Evolutionary conservation across 1,140 invertebrate species (phyloP), one percentile per base, ranked within the genome.

Genomic region (Metopolophium dirhodum): DNA sequence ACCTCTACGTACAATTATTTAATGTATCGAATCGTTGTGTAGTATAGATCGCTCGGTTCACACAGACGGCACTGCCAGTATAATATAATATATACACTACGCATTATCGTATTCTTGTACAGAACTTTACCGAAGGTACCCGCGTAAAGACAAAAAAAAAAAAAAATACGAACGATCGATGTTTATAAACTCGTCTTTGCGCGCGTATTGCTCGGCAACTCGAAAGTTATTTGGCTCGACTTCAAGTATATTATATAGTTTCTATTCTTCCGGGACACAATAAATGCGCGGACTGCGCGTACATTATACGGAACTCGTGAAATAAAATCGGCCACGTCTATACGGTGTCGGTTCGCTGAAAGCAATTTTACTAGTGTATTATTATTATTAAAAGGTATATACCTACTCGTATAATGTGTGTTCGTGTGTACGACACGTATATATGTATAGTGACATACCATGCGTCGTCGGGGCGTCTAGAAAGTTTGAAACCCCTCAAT

Each of bases 241-340:
- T 77, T 77, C 61, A 77, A 77, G 61, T 77, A 77, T 77, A 77
- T 77, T 77, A n/a, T 77, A 77, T 18, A 77, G 61, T 77, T 77
- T 77, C 61, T 77, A 77, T 77, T 77, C 61, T 77, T 77, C 61
- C 61, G 61, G 61, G 61, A 77, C 61, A 77, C 61, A 77, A 77
- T 77, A 77, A 77, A 77, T 77, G 30, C n/a, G 61, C 30, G 61
- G 61, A 77, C n/a, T 77, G 61, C 61, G 61, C 11, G 61, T n/a
- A 35, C 30, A n/a, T 77, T 77, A n/a, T n/a, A n/a, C 61, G 30
- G 1, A 18, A 68, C 30, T 68, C 61, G 11, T n/a, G 30, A n/a
- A 68, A 68, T 68, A 68, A 68, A 68, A 68, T n/a, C 61, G n/a
- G n/a, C 3, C n/a, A 77, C 61, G 61, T n/a, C 61, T 77, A 41